Evolutionary conservation across 2,888 invertebrate species (phyloP).

Genomic region (Hydrotaea diabolus): DNA sequence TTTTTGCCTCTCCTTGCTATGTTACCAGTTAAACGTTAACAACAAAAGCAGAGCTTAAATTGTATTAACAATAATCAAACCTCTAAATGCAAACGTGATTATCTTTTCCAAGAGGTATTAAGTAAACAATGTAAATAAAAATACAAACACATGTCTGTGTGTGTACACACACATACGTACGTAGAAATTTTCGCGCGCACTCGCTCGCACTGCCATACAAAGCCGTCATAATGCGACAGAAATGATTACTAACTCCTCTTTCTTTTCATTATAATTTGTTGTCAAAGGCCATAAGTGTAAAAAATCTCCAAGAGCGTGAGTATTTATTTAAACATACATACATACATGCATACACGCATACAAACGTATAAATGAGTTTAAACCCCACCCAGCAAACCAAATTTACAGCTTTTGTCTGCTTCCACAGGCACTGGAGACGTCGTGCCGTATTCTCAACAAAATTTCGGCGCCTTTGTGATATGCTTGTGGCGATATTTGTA

Average conservation of each 20-base stretch:
- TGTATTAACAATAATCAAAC: slow-evolving; percentile 8
- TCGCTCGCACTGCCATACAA: neutral
- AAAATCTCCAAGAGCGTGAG: neutral
- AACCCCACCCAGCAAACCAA: no score
- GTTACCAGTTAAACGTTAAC: neutral
- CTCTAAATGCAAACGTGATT: slow-evolving; percentile 9
- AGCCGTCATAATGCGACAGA: neutral
- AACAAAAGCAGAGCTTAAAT: slow-evolving; percentile 28
- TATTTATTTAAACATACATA: neutral
- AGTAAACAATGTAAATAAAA: slow-evolving; percentile 26
- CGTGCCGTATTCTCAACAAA: no score
- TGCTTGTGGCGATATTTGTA: no score
- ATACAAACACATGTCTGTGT: neutral
- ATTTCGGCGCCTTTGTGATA: no score
- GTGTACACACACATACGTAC: neutral
- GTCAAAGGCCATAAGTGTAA: neutral
- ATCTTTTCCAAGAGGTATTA: slow-evolving; percentile 14
- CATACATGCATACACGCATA: no score
- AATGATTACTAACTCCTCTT: neutral
- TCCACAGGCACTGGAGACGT: no score
- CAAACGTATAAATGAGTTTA: no score
- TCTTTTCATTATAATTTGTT: slow-evolving; percentile 9
- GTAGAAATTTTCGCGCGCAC: neutral
- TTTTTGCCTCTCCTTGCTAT: neutral
- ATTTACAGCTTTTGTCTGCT: no score